phyloP scores from a whole-genome alignment of 2,113 vertebrate species.

The Orthonyx spaldingii region DNA sequence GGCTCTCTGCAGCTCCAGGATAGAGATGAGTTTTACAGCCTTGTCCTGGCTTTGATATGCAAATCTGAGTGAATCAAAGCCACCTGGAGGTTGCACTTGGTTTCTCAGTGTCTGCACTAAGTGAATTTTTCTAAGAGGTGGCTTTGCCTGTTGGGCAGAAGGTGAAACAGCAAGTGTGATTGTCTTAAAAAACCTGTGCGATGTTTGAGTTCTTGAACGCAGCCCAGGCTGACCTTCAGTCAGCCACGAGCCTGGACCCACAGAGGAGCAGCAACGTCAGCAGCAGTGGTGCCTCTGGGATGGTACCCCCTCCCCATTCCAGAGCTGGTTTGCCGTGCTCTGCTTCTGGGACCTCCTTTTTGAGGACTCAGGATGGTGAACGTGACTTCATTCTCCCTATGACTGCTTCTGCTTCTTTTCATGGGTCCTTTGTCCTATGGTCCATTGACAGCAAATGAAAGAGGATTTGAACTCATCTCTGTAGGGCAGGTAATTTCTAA shows the following conservation, averaged over 20 bases:
- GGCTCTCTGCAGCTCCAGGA: background rate
- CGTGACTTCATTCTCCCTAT: accelerated
- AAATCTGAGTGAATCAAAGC: background rate
- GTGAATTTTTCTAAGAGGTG: background rate
- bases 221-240: background rate
- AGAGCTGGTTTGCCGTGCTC: background rate
- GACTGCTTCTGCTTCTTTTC: background rate
- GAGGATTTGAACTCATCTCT: background rate
- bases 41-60: background rate
- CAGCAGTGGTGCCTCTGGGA: background rate
- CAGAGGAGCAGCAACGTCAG: background rate
- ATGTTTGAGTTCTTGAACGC: background rate
- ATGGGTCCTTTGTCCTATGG: accelerated
- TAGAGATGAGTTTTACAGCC: background rate
- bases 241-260: background rate
- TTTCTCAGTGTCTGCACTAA: background rate
- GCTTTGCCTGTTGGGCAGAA: background rate
- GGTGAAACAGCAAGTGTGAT: background rate
- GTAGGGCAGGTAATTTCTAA: background rate
- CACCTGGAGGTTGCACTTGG: background rate
- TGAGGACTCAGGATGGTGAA: background rate
- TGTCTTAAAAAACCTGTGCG: background rate
- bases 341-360: background rate
- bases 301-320: background rate
- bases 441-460: accelerated